Percentiles rank a stretch among this genome's conserved stretches.
phyloP scores from a whole-genome alignment of 2,888 invertebrate genomes.

The Polia nebulosa region DNA sequence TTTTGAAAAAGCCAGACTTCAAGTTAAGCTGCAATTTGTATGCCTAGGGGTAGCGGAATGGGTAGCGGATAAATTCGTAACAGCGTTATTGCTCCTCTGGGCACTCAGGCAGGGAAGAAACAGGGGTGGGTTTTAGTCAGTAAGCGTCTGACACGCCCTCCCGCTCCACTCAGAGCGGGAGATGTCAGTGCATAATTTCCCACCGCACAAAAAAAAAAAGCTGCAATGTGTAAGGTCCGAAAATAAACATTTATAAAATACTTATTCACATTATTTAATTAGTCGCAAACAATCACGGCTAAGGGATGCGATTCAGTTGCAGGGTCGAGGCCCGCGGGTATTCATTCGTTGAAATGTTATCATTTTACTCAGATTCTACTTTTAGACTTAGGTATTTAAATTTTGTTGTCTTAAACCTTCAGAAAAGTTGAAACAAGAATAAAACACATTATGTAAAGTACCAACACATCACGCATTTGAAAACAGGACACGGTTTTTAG shows the following conservation, averaged over 20 bases:
- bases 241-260: background rate
- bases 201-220: too few relatives aligned
- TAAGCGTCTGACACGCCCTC: too few relatives aligned
- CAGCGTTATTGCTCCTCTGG: too few relatives aligned
- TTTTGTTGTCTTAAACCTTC: background rate
- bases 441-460: constrained; percentile 13
- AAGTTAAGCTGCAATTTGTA: too few relatives aligned
- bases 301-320: constrained; percentile 46
- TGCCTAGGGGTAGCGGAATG: too few relatives aligned
- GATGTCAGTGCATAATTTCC: too few relatives aligned
- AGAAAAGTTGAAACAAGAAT: background rate
- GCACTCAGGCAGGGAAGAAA: too few relatives aligned
- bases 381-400: constrained; percentile 26
- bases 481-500: constrained; percentile 26
- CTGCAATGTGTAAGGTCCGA: background rate
- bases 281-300: constrained; percentile 10
- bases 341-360: constrained; percentile 57
- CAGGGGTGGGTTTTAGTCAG: too few relatives aligned
- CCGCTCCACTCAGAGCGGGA: too few relatives aligned
- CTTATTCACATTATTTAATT: constrained; percentile 23
- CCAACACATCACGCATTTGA: background rate
- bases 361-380: constrained; percentile 34
- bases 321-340: constrained; percentile 37
- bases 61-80: too few relatives aligned
- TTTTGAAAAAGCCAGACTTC: too few relatives aligned